Percentiles rank a stretch among this genome's conserved stretches.
Conservation (phyloP, 2,888 invertebrate species). For the Eupsilia transversa region DNA sequence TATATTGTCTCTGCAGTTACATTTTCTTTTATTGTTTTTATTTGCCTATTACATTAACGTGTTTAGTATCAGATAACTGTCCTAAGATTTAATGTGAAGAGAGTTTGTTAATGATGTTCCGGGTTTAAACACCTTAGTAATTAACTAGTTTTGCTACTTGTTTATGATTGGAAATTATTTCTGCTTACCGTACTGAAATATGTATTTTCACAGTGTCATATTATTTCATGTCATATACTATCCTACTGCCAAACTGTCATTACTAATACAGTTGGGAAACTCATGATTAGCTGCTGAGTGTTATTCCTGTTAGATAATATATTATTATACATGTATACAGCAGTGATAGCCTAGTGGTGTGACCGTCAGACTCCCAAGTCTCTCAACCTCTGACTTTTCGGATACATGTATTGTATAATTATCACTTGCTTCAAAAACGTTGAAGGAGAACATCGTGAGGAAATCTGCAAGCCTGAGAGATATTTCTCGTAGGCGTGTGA, state of each 20-base stretch:
- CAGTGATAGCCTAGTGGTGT: too few species aligned
- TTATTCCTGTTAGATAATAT: neutral
- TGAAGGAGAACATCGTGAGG: too few species aligned
- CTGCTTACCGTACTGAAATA: neutral
- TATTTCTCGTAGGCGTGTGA: too few species aligned
- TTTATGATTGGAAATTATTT: neutral
- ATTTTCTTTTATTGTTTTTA: neutral
- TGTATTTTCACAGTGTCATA: too few species aligned
- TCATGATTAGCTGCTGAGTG: neutral
- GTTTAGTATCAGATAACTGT: slow-evolving; percentile 8
- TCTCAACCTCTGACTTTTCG: too few species aligned
- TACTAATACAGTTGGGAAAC: neutral
- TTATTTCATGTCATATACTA: neutral
- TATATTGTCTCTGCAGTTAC: neutral
- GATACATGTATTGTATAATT: too few species aligned
- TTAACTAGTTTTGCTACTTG: neutral
- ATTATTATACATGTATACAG: too few species aligned
- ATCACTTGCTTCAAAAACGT: too few species aligned
- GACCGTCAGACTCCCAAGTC: too few species aligned
- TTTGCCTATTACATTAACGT: neutral
- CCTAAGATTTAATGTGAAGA: neutral
- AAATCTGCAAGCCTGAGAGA: too few species aligned
- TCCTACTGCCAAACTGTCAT: neutral
- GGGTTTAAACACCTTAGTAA: neutral
- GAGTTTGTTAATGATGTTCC: neutral